Evolutionary conservation across 2,797 vertebrate species (phyloP).

Genomic region (Eleutherodactylus coqui): DNA sequence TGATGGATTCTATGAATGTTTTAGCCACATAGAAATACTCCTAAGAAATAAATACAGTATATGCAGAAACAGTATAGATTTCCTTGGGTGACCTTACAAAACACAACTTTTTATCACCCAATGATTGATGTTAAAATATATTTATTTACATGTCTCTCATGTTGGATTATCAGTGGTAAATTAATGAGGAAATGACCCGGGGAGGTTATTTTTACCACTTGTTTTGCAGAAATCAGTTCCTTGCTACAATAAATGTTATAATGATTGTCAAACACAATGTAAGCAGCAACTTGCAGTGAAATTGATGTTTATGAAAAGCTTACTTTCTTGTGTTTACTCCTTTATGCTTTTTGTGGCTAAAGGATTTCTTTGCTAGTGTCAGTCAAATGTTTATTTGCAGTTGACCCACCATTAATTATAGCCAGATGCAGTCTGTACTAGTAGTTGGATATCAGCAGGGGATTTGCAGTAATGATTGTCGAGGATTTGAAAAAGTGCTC

Average conservation of each 20-base stretch:
- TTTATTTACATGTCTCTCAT: slow-evolving; percentile 15
- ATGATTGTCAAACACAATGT: slow-evolving; percentile 5
- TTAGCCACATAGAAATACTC: neutral
- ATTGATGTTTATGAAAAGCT: neutral
- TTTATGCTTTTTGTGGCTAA: neutral
- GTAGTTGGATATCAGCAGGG: slow-evolving; percentile 11
- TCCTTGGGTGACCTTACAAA: neutral
- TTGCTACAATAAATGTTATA: neutral
- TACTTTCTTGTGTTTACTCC: neutral
- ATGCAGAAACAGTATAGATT: neutral
- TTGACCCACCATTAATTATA: slow-evolving; percentile 19
- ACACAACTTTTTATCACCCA: neutral
- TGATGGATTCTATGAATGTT: neutral
- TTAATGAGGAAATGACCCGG: slow-evolving; percentile 18
- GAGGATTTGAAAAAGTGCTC: neutral
- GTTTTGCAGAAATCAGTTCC: neutral
- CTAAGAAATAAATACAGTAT: neutral
- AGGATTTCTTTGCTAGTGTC: neutral
- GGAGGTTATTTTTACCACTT: slow-evolving; percentile 16
- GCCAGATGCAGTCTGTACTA: neutral
- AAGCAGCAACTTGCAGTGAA: neutral
- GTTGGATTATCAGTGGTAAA: slow-evolving; percentile 30
- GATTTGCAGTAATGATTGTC: neutral
- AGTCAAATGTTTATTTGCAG: neutral
- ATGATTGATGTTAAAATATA: slow-evolving; percentile 17